Evolutionary conservation across 2,797 vertebrate genomes (phyloP).

Genomic region (Channallabes apus): DNA sequence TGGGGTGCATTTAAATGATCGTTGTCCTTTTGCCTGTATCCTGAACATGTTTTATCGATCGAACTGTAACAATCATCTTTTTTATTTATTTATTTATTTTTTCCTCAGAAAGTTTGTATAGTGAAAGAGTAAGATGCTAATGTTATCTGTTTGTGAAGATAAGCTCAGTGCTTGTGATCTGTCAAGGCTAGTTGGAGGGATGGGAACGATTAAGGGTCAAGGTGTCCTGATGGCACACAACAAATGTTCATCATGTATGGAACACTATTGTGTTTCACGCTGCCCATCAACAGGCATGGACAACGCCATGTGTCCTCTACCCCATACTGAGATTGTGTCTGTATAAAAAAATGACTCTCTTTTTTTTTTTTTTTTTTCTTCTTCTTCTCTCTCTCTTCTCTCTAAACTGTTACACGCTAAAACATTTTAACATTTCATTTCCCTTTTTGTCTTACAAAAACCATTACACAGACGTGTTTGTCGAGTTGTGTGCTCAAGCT

Average conservation of each 20-base stretch:
- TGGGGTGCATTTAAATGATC: neutral
- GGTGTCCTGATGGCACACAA: neutral
- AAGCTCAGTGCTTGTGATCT: neutral
- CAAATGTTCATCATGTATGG: neutral
- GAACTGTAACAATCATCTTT: too few relatives aligned
- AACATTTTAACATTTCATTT: neutral
- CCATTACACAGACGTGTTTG: neutral
- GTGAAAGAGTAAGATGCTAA: neutral
- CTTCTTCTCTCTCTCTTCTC: neutral
- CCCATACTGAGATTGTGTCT: neutral
- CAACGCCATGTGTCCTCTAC: neutral
- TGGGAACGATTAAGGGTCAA: neutral
- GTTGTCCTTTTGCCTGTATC: too few relatives aligned
- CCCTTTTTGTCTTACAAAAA: neutral
- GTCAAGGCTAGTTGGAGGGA: neutral
- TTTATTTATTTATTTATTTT: too few relatives aligned
- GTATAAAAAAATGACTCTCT: neutral
- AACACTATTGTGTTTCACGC: conserved; percentile 11
- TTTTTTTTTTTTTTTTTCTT: neutral
- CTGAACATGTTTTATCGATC: neutral
- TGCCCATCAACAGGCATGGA: conserved; percentile 31
- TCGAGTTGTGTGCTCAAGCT: neutral
- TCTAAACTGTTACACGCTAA: neutral
- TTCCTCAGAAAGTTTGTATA: too few relatives aligned
- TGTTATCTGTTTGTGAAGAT: neutral